phyloP scores from a whole-genome alignment of 2,888 invertebrate genomes.

The Seladonia tumulorum region DNA sequence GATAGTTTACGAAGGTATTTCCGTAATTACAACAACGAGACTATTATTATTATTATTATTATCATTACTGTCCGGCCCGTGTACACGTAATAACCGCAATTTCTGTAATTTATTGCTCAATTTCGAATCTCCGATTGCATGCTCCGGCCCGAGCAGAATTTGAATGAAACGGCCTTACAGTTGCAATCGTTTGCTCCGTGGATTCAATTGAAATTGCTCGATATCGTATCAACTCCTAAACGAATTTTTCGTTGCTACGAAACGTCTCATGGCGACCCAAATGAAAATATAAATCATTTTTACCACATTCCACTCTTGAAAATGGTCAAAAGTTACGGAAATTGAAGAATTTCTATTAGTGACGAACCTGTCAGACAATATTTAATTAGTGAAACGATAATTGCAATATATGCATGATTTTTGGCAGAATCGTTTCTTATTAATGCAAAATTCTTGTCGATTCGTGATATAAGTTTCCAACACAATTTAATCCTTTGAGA shows the following conservation, averaged over 20 bases:
- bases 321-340: background rate
- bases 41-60: constrained; percentile 2
- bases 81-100: background rate
- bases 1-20: constrained; percentile 16
- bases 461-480: too few species aligned
- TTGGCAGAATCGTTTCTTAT: too few species aligned
- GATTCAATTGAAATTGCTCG: background rate
- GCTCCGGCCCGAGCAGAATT: background rate
- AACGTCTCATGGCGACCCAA: background rate
- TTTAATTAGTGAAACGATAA: background rate
- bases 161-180: background rate
- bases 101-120: constrained; percentile 11
- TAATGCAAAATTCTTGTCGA: too few species aligned
- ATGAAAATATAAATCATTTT: background rate
- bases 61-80: background rate
- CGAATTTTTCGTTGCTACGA: too few species aligned
- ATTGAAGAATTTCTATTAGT: background rate
- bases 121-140: constrained; percentile 5
- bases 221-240: background rate
- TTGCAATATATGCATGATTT: too few species aligned
- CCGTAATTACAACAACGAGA: background rate
- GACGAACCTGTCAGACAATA: background rate
- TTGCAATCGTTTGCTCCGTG: background rate
- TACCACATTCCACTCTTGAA: background rate
- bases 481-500: too few species aligned